Base-by-base conservation (phyloP, 2,113 vertebrate species). In the Melozone crissalis region DNA sequence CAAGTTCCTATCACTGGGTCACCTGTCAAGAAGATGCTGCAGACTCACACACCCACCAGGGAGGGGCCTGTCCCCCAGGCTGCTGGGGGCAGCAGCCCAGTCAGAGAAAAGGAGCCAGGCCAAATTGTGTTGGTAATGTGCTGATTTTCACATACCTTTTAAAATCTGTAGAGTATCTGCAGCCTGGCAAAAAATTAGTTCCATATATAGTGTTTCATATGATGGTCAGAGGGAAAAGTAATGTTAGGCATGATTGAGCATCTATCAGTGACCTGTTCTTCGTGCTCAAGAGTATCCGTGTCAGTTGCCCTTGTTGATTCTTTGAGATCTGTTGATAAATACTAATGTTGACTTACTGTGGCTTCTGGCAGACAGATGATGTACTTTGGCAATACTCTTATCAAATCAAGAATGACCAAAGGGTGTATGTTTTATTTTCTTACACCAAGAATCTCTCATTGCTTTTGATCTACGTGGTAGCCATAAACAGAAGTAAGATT, bases 321-420 rank as follows among this genome's bases (percentile, higher is more conserved):
- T 90, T 90, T 73, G 11, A 57, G 54, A 73, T 80, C 31, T 80
- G n/a, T 28, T 89, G 68, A 91, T 62, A 94, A 73, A 86, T 91
- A 58, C 18, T 20, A 35, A 66, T 84, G 84, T 80, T 47, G 28
- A 81, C 51, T 84, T 22, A 84, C 31, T 61, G 55, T n/a, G n/a
- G 59, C 73, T 73, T 73, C 73, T 77, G 73, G 55, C 39, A 94
- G 59, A 74, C 11, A 73, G 21, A 47, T 10, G 39, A 79, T 66
- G n/a, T 67, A 63, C 26, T 80, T 80, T 55, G 51, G 62, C 35
- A 79, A 46, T 43, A 41, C 9, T 66, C 28, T 76, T 80, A 37
- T 58, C 46, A 86, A 69, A 86, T 86, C 69, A 83, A 85, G 51
- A 85, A 66, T 21, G 63, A 23, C 28, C 46, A 76, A 85, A 72